phyloP scores from a whole-genome alignment of 2,797 vertebrate genomes.

The Apogon talboti region DNA sequence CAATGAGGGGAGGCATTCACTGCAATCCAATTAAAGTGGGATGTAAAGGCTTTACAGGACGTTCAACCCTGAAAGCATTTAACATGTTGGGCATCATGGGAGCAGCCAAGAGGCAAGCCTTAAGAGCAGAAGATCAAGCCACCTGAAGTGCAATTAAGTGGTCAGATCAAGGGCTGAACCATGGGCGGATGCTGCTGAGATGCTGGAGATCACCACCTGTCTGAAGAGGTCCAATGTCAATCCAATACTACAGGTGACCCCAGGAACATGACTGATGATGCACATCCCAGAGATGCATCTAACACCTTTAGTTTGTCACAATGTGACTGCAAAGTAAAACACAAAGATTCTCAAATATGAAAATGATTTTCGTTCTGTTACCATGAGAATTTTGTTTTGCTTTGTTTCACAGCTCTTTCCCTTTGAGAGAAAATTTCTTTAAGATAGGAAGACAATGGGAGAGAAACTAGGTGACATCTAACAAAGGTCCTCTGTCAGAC shows the following conservation, averaged over 20 bases:
- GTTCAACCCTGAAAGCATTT: neutral
- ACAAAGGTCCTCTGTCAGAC: neutral
- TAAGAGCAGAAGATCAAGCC: conserved; percentile 1
- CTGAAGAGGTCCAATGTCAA: no score
- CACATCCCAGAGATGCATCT: no score
- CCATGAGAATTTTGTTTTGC: no score
- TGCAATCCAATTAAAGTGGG: neutral
- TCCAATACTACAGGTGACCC: neutral
- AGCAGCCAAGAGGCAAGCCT: neutral
- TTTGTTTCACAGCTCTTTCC: no score
- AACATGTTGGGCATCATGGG: neutral
- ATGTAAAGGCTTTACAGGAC: neutral
- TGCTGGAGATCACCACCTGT: neutral
- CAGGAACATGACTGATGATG: no score
- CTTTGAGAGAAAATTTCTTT: no score
- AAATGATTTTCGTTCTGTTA: no score
- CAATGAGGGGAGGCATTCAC: neutral
- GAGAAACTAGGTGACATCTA: no score
- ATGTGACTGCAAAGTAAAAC: no score
- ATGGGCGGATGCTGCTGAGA: neutral
- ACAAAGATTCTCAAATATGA: no score
- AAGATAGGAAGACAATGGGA: no score
- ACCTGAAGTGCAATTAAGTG: neutral
- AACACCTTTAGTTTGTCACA: no score
- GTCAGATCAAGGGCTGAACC: neutral